A percentile compares a stretch with the other conserved stretches of the same genome.
phyloP scores from a whole-genome alignment of 2,797 vertebrate genomes.

The Pangasius macronema region DNA sequence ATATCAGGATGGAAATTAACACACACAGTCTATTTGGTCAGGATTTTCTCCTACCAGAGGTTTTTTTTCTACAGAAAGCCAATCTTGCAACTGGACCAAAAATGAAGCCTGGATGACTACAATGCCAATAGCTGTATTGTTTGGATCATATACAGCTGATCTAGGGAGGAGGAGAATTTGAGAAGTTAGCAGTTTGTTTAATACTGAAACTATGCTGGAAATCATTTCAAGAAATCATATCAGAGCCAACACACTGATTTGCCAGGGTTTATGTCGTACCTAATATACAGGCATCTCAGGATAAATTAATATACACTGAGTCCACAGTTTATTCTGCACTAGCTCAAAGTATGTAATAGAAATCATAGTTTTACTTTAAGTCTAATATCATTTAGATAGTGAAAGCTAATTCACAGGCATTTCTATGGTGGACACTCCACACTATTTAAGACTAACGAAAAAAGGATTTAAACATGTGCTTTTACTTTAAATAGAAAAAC shows the following conservation, averaged over 20 bases:
- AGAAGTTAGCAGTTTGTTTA: conserved; percentile 18
- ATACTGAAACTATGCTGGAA: conserved; percentile 34
- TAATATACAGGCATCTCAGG: background rate
- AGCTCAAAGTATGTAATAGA: background rate
- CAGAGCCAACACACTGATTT: background rate
- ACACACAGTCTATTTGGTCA: conserved; percentile 29
- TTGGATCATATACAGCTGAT: conserved; percentile 29
- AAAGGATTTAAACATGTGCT: background rate
- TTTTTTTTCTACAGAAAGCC: conserved; percentile 31
- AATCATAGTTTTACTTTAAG: background rate
- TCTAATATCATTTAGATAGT: background rate
- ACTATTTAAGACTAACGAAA: background rate
- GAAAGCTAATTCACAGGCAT: background rate
- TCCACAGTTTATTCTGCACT: background rate
- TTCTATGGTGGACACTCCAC: background rate
- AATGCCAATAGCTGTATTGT: conserved; percentile 32
- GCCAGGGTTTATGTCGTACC: background rate
- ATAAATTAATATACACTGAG: background rate
- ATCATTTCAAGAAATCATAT: conserved; percentile 9
- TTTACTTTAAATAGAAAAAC: background rate
- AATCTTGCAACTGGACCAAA: background rate
- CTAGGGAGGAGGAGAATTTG: conserved; percentile 8
- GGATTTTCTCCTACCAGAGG: background rate
- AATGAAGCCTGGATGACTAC: background rate
- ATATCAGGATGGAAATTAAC: conserved; percentile 26